A percentile compares a stretch with the other conserved stretches of the same genome.
These are phyloP conservation scores for Tuta absoluta DNA, from an alignment of 2,888 invertebrate species.

Conservation along the genomic window DNA sequence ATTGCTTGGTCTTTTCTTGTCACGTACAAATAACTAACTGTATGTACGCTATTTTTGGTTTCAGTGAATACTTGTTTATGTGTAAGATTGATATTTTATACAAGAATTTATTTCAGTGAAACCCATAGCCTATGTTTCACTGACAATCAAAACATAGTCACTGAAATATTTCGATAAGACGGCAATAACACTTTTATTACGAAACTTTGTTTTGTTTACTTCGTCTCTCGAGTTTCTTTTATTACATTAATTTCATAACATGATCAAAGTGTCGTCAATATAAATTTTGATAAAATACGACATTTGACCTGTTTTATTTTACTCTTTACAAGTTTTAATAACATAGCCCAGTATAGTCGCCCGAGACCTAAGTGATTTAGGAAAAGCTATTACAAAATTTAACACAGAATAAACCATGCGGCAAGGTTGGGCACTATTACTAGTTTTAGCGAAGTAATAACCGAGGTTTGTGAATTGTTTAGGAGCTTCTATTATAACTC, in stretches of 20 bases:
- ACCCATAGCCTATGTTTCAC: background rate
- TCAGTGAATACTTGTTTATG: background rate
- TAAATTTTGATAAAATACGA: conserved; percentile 20
- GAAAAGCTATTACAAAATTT: background rate
- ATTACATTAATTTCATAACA: background rate
- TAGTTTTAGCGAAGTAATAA: background rate
- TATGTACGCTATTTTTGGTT: conserved; percentile 4
- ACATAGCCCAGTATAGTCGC: conserved; percentile 17
- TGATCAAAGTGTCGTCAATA: conserved; percentile 16
- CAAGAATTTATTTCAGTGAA: background rate
- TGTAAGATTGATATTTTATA: background rate
- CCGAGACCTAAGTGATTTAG: conserved; percentile 15
- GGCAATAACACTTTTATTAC: conserved; percentile 17
- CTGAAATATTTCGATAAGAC: too few relatives aligned
- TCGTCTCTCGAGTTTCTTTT: background rate
- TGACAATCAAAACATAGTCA: conserved; percentile 8
- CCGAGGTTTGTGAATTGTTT: background rate
- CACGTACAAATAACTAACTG: conserved; percentile 1
- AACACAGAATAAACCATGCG: background rate
- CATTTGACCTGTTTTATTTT: conserved; percentile 12
- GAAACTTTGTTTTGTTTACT: conserved; percentile 17
- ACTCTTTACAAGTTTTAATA: conserved; percentile 27
- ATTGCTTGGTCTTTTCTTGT: conserved; percentile 8
- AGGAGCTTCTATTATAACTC: background rate
- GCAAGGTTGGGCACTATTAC: background rate